phyloP scores from a whole-genome alignment of 2,797 vertebrate genomes.

The Bucorvus abyssinicus region DNA sequence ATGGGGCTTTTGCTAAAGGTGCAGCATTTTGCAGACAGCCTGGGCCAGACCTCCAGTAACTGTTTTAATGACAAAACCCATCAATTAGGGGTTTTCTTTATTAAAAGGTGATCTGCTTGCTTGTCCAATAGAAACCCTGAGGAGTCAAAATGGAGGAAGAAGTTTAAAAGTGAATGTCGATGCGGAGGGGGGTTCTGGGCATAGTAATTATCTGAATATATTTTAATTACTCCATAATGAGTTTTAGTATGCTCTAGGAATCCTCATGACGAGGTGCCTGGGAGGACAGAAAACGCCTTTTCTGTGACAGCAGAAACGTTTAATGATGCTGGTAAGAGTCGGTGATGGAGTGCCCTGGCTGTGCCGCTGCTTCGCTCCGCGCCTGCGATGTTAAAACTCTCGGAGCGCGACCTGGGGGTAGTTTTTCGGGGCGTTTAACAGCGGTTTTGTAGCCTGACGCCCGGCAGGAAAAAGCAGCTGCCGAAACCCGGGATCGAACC shows the following conservation, averaged over 20 bases:
- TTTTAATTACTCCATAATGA: neutral
- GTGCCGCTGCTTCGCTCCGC: no score
- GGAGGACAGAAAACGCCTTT: neutral
- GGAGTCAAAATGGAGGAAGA: neutral
- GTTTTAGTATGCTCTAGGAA: neutral
- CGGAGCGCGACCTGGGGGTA: no score
- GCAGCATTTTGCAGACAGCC: no score
- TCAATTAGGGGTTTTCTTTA: no score
- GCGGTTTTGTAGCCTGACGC: neutral
- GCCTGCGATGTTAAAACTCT: no score
- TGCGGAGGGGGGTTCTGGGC: neutral
- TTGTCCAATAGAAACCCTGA: no score
- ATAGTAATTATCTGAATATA: neutral
- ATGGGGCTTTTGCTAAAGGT: no score
- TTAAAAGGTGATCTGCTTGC: no score
- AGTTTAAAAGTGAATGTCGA: neutral
- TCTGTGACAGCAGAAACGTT: neutral
- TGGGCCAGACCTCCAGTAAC: no score
- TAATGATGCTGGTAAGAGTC: neutral
- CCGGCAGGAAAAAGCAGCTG: neutral
- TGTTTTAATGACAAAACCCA: no score
- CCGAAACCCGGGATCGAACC: slow-evolving; percentile 79
- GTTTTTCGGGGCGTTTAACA: no score
- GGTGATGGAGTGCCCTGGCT: no score
- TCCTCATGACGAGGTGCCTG: neutral